Evolutionary conservation across 2,888 invertebrate genomes (phyloP), one percentile per base, ranked within the genome.

Genomic region (Lithophane leautieri): DNA sequence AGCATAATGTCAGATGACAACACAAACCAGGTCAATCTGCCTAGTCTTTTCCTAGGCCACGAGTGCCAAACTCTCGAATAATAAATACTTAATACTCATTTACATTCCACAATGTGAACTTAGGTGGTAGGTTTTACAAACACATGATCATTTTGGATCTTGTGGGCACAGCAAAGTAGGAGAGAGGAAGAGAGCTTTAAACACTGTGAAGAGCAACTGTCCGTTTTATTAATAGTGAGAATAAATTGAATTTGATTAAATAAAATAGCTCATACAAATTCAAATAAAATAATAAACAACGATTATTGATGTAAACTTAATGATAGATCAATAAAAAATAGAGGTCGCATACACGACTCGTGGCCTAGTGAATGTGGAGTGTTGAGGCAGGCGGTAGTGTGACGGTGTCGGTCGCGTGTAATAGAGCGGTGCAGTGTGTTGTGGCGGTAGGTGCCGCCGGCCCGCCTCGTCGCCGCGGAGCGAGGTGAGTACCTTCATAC

Each of bases 341-440:
- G 50, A 34, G 34, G n/a, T 52, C 22, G 50, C 50, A 22, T 14
- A 50, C 28, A 22, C 28, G 22, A 28, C 9, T n/a, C 14, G 66
- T 9, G 50, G 6, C 62, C 40, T 47, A 65, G 47, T 22, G 63
- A 4, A 9, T 3, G 42, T 11, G 25, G n/a, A 11, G 44, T 19
- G 63, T n/a, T 2, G 28, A 8, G 28, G 22, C 22, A 19, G 47
- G 28, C 66, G 28, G 16, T 42, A 42, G 62, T 25, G 25, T 0
- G 65, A 11, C 1, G 12, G 14, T 1, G 50, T 14, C 19, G 28
- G 12, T 12, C 34, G 67, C 52, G 67, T 67, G 67, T 67, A 67
- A 54, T 67, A 67, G n/a, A 67, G 67, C 67, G 67, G 67, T 66
- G 66, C 65, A 7, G 11, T 47, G 63, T 25, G 65, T 28, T 66